Percentiles rank a stretch among this genome's conserved stretches.
Evolutionary conservation across 2,113 vertebrate genomes (phyloP).

Genomic region (Tricholaema leucomelas): DNA sequence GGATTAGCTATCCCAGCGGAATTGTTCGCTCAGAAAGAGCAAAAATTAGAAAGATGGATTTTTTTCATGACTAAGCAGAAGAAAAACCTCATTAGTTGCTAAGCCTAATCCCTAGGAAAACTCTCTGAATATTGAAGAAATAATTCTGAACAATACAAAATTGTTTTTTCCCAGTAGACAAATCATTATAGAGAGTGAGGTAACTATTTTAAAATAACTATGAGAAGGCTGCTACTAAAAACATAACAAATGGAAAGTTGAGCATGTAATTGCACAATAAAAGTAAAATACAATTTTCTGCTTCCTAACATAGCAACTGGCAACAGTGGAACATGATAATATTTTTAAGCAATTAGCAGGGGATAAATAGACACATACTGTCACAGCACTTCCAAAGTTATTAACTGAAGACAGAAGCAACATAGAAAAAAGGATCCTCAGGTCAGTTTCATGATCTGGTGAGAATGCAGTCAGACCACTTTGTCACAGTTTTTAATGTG

Average conservation of each 20-base stretch:
- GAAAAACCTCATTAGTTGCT: slow-evolving; percentile 2
- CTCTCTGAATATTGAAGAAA: slow-evolving; percentile 31
- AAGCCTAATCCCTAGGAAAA: slow-evolving; percentile 14
- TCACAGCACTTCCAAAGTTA: background rate
- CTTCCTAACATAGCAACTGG: slow-evolving; percentile 5
- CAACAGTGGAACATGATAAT: background rate
- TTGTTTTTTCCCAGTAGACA: slow-evolving; percentile 15
- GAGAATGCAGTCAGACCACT: background rate
- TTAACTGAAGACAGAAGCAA: background rate
- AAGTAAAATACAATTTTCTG: slow-evolving; percentile 39
- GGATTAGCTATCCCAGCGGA: background rate
- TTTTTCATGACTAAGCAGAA: slow-evolving; percentile 13
- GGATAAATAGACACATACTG: background rate
- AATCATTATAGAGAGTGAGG: background rate
- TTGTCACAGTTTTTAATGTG: background rate
- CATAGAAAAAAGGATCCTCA: background rate
- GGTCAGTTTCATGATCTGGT: background rate
- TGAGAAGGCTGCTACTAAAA: slow-evolving; percentile 29
- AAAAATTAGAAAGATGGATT: background rate
- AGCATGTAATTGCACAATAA: background rate
- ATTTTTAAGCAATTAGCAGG: slow-evolving; percentile 32
- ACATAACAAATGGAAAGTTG: background rate
- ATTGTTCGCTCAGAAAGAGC: background rate
- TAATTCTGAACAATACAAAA: slow-evolving; percentile 1
- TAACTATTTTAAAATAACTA: slow-evolving; percentile 25